Percentiles rank a stretch among this genome's conserved stretches.
These are phyloP conservation scores for Gymnoscelis rufifasciata DNA, from an alignment of 2,888 invertebrate species.

Conservation along the genomic window DNA sequence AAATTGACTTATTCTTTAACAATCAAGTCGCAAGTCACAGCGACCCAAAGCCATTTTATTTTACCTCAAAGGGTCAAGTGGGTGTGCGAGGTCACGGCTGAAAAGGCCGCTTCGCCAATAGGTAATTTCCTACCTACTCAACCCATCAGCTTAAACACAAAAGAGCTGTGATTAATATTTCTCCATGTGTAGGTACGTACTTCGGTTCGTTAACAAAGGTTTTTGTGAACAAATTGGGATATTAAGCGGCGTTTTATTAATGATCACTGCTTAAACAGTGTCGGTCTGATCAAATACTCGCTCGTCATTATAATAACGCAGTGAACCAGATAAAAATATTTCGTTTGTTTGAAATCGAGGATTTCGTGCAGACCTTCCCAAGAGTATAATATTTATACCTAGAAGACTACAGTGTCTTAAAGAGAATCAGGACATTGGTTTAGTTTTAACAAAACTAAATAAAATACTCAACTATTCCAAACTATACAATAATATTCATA, in stretches of 20 bases:
- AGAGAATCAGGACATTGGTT: no score
- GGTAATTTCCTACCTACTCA: constrained; percentile 42
- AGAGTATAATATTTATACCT: no score
- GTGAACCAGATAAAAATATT: background rate
- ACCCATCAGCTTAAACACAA: constrained; percentile 34
- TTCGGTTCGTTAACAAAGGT: constrained; percentile 4
- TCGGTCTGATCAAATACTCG: background rate
- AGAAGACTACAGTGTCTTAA: no score
- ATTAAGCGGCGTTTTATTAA: constrained; percentile 1
- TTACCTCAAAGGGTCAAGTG: constrained; percentile 43
- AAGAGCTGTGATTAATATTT: constrained; percentile 41
- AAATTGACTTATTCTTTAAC: constrained; percentile 31
- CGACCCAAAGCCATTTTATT: constrained; percentile 28
- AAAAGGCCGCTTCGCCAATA: constrained; percentile 43
- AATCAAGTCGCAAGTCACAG: constrained; percentile 26
- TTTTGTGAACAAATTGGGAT: constrained; percentile 8
- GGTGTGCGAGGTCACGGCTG: constrained; percentile 36
- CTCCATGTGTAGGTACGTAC: constrained; percentile 26
- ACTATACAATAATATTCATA: no score
- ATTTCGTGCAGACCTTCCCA: background rate
- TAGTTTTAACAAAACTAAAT: no score
- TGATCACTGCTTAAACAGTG: background rate
- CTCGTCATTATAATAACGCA: background rate
- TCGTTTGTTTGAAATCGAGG: background rate
- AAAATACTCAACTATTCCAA: no score